Evolutionary conservation across 1,140 invertebrate genomes (phyloP), one percentile per base, ranked within the genome.

Genomic region (Myzus persicae): DNA sequence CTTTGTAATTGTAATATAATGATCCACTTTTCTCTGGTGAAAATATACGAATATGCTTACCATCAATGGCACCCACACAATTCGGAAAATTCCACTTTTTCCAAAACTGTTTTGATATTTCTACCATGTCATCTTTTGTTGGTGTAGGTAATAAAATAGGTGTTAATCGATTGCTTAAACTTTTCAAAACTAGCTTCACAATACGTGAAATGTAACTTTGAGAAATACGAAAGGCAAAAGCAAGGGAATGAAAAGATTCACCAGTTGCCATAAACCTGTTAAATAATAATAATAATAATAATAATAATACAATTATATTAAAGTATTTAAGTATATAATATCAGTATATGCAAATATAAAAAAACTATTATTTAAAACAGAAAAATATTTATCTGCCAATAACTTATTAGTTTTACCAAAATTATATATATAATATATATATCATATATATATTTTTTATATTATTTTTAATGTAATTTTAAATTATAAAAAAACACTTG

Each of bases 1-100:
- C 67, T 76, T 96, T 96, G 76, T 96, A 95, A 94, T 95, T 96
- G 76, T 94, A 95, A 94, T 94, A 95, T 26, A 93, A 84, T 24
- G 94, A 94, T 46, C 95, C 95, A 90, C 94, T 94, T 54, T 94
- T 94, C 24, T 90, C 42, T 11, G 95, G 95, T 20, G 90, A 67
- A 82, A 94, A 76, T 91, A 95, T 94, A 42, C 84, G 44, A 26
- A 94, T 88, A 82, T 93, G 93, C 42, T 94, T 94, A 11, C 59
- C 95, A 94, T 95, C 95, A 2, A 95, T 94, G 8, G 95, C 94
- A 0, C 95, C 95, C 54, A 95, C 93, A 93, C 95, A 95, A 94
- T 95, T 94, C 31, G 95, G 95, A 93, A 96, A 96, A 94, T 95
- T 94, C 95, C 95, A 95, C 94, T 76, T 93, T 26, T 76, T 31